These are phyloP conservation scores for Pterobdella sp. DNA, from an alignment of 2,888 invertebrate species.

Conservation along the genomic window DNA sequence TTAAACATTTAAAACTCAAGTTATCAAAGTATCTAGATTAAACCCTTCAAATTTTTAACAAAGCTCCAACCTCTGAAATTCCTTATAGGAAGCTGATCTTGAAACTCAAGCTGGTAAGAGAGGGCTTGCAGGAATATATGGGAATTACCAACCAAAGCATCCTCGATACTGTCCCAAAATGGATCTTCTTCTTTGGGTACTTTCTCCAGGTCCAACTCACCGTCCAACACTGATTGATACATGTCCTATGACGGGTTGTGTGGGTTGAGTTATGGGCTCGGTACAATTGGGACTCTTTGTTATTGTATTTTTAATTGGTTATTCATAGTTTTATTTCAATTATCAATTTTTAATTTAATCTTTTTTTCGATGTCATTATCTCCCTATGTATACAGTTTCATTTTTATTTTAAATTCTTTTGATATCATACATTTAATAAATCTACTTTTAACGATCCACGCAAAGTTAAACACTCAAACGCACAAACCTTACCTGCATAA, in stretches of 20 bases:
- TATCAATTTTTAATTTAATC: neutral
- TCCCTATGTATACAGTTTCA: neutral
- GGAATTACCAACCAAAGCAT: conserved; percentile 49
- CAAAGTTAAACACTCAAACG: too few relatives aligned
- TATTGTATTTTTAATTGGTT: neutral
- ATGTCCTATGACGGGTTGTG: too few relatives aligned
- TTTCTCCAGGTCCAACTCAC: conserved; percentile 45
- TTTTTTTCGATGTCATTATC: neutral
- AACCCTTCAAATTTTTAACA: too few relatives aligned
- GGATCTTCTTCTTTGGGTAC: conserved; percentile 48
- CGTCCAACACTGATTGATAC: conserved; percentile 49
- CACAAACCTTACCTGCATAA: conserved; percentile 47
- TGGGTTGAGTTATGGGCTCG: too few relatives aligned
- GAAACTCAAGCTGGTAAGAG: conserved; percentile 50
- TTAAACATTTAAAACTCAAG: too few relatives aligned
- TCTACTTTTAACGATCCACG: too few relatives aligned
- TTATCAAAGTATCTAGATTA: too few relatives aligned
- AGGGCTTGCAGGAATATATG: conserved; percentile 51
- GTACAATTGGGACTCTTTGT: neutral
- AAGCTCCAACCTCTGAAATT: conserved; percentile 49
- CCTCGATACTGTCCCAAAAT: conserved; percentile 52
- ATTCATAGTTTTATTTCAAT: neutral
- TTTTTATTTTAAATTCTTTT: neutral
- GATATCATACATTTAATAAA: neutral
- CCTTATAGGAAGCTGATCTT: conserved; percentile 47